Evolutionary conservation across 2,888 invertebrate genomes (phyloP).

Genomic region (Trichogramma evanescens): DNA sequence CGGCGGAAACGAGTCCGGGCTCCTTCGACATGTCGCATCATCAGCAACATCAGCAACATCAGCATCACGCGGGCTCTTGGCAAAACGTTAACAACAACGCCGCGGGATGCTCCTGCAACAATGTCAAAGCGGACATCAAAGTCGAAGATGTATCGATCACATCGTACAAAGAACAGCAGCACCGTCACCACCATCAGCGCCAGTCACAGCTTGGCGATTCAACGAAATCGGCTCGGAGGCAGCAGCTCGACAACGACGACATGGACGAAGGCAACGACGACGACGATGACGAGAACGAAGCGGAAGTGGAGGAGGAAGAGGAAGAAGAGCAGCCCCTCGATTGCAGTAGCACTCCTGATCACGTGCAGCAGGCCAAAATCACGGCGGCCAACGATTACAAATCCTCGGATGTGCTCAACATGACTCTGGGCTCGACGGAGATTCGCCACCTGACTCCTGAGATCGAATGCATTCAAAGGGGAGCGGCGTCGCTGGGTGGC

Average conservation of each 20-base stretch:
- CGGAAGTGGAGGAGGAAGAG: not conserved
- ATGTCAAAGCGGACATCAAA: too few species aligned
- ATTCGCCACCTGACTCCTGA: conserved; percentile 14
- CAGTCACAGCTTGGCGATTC: not conserved
- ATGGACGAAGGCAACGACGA: not conserved
- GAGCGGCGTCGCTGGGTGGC: not conserved
- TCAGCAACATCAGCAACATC: too few species aligned
- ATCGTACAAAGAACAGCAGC: conserved; percentile 6
- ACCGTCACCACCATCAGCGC: not conserved
- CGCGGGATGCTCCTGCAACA: too few species aligned
- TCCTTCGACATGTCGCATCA: too few species aligned
- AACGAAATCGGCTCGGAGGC: not conserved
- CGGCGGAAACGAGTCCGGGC: too few species aligned
- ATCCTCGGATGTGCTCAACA: not conserved
- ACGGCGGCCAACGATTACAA: conserved; percentile 12
- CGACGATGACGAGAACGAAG: not conserved
- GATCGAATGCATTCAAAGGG: conserved; percentile 18
- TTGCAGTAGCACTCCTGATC: conserved; percentile 6
- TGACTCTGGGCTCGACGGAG: conserved; percentile 6
- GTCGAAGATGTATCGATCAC: conserved; percentile 7
- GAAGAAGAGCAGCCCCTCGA: conserved; percentile 16
- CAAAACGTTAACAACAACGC: too few species aligned
- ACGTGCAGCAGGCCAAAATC: not conserved
- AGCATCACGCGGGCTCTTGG: too few species aligned
- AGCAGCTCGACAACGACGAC: conserved; percentile 2